Base-by-base conservation (phyloP, 1,140 invertebrate species). In the Sitobion miscanthi region DNA sequence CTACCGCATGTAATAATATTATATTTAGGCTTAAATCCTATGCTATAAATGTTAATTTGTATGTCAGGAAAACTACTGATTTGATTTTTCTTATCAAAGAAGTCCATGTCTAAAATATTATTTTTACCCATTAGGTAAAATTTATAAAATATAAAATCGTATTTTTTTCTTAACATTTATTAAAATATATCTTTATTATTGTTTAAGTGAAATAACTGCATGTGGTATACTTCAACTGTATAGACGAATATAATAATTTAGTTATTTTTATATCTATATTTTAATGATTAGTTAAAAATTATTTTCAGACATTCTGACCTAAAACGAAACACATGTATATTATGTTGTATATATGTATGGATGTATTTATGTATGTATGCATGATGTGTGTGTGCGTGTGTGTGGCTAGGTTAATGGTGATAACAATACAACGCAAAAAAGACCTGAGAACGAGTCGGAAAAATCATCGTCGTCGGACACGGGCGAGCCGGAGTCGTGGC, bases 381-480 rank as follows among this genome's bases (percentile, higher is more conserved):
- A 54, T 54, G 52, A 20, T 54, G 20, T 54, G 52, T 23, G 4
- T 54, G 6, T 54, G 21, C 23, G 4, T 77, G 17, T 77, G n/a
- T 69, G 52, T 69, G 62, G 4, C 3, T 69, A 69, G n/a, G 30
- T 69, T n/a, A 30, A 14, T 77, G n/a, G 11, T 69, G n/a, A 77
- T 7, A 88, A 88, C 49, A 42, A 90, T 45, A 69, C 25, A 49
- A 87, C 21, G 23, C 57, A 54, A 54, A 14, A 54, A 54, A 42
- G 21, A 93, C 93, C 94, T 94, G 94, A 91, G 25, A 85, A 93
- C n/a, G 94, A 52, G 88, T 95, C 95, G 92, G 95, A 30, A 47
- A 49, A 47, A 47, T 88, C 45, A 42, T 95, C 95, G 93, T 95
- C 95, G 88, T 95, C 95, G 94, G 91, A 93, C n/a, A 86, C 54